A percentile compares a stretch with the other conserved stretches of the same genome.
Evolutionary conservation across 2,797 vertebrate species (phyloP).

Genomic region (Hyperoplus lanceolatus): DNA sequence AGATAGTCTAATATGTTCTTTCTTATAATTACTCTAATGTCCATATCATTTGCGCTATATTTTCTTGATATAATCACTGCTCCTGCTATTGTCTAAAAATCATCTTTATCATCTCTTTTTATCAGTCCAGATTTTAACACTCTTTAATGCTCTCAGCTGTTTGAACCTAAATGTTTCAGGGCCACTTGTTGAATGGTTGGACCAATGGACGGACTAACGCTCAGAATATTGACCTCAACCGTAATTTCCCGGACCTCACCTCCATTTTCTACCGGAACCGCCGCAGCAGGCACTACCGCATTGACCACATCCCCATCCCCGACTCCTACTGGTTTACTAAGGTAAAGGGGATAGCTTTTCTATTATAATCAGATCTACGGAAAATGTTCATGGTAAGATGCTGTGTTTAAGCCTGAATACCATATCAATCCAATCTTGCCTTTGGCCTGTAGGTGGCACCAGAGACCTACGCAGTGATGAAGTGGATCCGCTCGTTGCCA

Average conservation of each 20-base stretch:
- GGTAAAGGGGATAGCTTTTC: constrained; percentile 79
- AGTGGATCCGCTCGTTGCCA: constrained; percentile 92
- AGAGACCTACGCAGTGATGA: constrained; percentile 97
- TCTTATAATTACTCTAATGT: constrained; percentile 55
- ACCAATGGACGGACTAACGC: constrained; percentile 91
- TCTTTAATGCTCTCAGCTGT: constrained; percentile 34
- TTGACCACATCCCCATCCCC: constrained; percentile 93
- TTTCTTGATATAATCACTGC: constrained; percentile 29
- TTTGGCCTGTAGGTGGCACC: constrained; percentile 90
- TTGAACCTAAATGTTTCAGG: constrained; percentile 82
- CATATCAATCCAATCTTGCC: not conserved
- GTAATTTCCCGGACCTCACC: constrained; percentile 97
- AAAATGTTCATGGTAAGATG: not conserved
- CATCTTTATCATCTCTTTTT: not conserved
- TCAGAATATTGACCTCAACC: constrained; percentile 96
- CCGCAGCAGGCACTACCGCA: constrained; percentile 85
- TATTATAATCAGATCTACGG: not conserved
- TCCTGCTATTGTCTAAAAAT: constrained; percentile 50
- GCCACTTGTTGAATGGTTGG: constrained; percentile 94
- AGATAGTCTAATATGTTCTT: constrained; percentile 39
- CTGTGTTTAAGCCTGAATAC: not conserved
- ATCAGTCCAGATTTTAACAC: not conserved
- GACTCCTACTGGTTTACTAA: constrained; percentile 95
- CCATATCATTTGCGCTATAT: constrained; percentile 13
- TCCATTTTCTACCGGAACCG: constrained; percentile 91